These are phyloP conservation scores for Setophaga petechia DNA, from an alignment of 2,113 vertebrate genomes.

Conservation along the genomic window DNA sequence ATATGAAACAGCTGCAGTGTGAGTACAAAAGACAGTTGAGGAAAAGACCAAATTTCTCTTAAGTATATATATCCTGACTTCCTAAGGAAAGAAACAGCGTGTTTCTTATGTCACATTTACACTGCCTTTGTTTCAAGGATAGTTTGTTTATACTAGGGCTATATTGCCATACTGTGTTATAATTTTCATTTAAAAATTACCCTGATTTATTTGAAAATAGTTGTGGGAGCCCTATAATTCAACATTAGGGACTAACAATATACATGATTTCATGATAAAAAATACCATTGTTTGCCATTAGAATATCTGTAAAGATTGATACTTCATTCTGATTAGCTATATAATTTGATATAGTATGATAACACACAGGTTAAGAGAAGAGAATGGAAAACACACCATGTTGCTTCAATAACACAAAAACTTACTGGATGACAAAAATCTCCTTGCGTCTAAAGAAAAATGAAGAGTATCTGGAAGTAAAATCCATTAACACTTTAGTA, in stretches of 20 bases:
- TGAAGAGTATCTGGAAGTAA: constrained; percentile 95
- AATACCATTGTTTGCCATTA: neutral
- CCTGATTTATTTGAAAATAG: neutral
- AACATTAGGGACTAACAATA: neutral
- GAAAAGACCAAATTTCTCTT: neutral
- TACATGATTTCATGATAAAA: neutral
- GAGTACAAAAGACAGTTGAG: neutral
- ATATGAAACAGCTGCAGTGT: neutral
- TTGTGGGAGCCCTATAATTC: neutral
- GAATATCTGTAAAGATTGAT: neutral
- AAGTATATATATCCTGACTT: neutral
- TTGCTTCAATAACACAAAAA: constrained; percentile 64
- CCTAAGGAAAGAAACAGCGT: neutral
- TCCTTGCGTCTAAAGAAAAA: constrained; percentile 99
- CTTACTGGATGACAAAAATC: constrained; percentile 99
- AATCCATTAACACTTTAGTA: constrained; percentile 78
- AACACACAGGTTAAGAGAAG: constrained; percentile 65
- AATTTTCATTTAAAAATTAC: neutral
- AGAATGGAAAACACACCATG: constrained; percentile 64
- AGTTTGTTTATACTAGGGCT: neutral
- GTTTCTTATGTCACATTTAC: neutral
- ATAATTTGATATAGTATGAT: neutral
- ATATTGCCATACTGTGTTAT: neutral
- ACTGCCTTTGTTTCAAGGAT: neutral
- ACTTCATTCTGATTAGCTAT: neutral